Percentiles rank a stretch among this genome's conserved stretches.
These are phyloP conservation scores for Dryobota labecula DNA, from an alignment of 2,888 invertebrate genomes.

Conservation along the genomic window DNA sequence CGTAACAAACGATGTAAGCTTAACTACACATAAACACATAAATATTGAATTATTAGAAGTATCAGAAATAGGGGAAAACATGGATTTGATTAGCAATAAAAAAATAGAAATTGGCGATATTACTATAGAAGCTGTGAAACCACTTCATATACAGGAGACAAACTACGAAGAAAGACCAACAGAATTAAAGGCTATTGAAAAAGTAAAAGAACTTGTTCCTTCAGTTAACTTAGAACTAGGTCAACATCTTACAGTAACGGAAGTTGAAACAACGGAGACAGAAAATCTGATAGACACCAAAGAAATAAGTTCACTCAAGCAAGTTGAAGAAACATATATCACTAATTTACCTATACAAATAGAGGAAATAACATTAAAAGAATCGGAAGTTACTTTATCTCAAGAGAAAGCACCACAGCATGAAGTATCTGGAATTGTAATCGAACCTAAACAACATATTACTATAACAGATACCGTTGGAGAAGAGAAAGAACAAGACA, in stretches of 20 bases:
- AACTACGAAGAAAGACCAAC: constrained; percentile 82
- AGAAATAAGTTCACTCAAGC: constrained; percentile 55
- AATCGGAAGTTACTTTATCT: constrained; percentile 69
- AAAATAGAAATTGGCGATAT: constrained; percentile 69
- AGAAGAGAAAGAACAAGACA: constrained; percentile 77
- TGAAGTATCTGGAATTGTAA: constrained; percentile 66
- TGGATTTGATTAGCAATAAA: constrained; percentile 56
- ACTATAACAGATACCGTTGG: constrained; percentile 74
- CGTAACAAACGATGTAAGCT: constrained; percentile 66
- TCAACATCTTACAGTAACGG: constrained; percentile 88
- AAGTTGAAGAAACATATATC: constrained; percentile 69
- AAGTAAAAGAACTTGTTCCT: constrained; percentile 63
- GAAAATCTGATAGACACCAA: constrained; percentile 74
- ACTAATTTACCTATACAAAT: constrained; percentile 76
- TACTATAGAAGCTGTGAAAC: constrained; percentile 70
- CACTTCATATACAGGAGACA: constrained; percentile 85
- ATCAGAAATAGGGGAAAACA: constrained; percentile 73
- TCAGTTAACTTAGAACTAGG: constrained; percentile 73
- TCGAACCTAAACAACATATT: constrained; percentile 78
- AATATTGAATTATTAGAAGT: constrained; percentile 73
- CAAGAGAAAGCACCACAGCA: constrained; percentile 61
- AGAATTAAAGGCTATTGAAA: constrained; percentile 65
- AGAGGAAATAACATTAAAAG: constrained; percentile 74
- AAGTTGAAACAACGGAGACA: constrained; percentile 86
- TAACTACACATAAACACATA: constrained; percentile 75